These are phyloP conservation scores for Caenorhabditis tropicalis DNA, from an alignment of 1,140 invertebrate genomes.

Conservation along the genomic window DNA sequence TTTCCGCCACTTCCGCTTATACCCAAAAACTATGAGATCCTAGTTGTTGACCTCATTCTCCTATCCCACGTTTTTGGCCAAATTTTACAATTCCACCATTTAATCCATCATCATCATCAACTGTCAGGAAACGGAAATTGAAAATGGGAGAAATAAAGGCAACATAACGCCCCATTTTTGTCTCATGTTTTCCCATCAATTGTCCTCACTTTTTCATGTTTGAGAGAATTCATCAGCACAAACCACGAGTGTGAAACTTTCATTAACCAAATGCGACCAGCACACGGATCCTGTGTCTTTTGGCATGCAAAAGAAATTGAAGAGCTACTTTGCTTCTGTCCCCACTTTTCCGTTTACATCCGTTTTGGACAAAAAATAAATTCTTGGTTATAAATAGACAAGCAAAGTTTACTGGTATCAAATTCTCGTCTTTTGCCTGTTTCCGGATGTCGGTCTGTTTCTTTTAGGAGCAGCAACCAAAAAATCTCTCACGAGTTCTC, in stretches of 20 bases:
- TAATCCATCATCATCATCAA: neutral
- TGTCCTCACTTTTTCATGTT: neutral
- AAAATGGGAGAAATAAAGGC: neutral
- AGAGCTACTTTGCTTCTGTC: neutral
- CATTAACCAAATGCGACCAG: slow-evolving; percentile 10
- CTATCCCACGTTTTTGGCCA: neutral
- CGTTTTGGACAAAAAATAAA: neutral
- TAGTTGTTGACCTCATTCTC: neutral
- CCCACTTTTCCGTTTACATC: neutral
- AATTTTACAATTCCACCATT: neutral
- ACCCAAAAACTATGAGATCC: neutral
- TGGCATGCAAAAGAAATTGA: neutral
- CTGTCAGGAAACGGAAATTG: slow-evolving; percentile 5
- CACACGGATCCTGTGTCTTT: neutral
- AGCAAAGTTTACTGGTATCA: slow-evolving; percentile 35
- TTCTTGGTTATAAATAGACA: slow-evolving; percentile 35
- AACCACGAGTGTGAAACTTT: slow-evolving; percentile 1
- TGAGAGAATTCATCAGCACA: neutral
- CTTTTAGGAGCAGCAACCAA: neutral
- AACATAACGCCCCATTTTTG: neutral
- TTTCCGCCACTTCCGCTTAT: too few species aligned
- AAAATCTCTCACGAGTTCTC: neutral
- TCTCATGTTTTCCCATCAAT: neutral
- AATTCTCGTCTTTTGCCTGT: slow-evolving; percentile 18
- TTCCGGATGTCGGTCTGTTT: neutral